Conservation (phyloP, 2,888 invertebrate genomes). For the Sarcophaga carnaria region DNA sequence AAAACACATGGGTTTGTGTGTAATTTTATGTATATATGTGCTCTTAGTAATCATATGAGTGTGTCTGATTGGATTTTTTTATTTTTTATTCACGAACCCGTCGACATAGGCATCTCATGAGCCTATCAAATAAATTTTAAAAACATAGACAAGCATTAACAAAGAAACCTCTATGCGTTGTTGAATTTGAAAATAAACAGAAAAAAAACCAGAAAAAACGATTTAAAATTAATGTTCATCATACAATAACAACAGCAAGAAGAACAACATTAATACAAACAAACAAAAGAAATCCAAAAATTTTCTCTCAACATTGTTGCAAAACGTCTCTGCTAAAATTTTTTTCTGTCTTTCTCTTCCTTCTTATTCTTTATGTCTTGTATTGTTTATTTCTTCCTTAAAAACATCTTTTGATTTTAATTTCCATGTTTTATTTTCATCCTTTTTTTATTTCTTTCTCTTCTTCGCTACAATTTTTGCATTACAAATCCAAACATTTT, state of each 20-base stretch:
- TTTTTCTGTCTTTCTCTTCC: too few relatives aligned
- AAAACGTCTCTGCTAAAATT: too few relatives aligned
- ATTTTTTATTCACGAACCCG: constrained; percentile 2
- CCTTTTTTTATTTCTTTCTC: constrained; percentile 9
- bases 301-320: too few relatives aligned
- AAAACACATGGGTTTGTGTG: constrained; percentile 3
- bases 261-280: too few relatives aligned
- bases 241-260: too few relatives aligned
- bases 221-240: background rate
- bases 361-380: too few relatives aligned
- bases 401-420: background rate
- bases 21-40: constrained; percentile 36
- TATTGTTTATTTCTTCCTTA: too few relatives aligned
- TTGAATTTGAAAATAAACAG: background rate
- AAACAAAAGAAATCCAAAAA: too few relatives aligned
- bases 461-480: constrained; percentile 1
- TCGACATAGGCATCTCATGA: background rate
- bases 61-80: constrained; percentile 22
- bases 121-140: constrained; percentile 9
- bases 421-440: background rate
- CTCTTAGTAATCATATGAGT: background rate
- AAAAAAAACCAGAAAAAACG: background rate
- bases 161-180: background rate
- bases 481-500: background rate
- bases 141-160: background rate